phyloP scores from a whole-genome alignment of 1,140 invertebrate genomes.

The Drosophila pruinosa region DNA sequence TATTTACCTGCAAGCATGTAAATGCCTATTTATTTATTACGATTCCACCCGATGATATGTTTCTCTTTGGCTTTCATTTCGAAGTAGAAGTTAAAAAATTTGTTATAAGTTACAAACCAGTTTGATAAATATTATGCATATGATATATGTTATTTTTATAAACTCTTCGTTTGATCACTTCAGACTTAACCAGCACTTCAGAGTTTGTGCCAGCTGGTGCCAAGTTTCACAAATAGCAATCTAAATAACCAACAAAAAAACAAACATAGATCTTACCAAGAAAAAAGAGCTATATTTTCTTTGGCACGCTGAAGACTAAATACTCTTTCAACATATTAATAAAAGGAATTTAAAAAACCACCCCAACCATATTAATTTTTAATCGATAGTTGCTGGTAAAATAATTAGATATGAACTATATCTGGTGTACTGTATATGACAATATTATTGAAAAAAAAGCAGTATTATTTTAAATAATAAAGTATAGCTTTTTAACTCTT shows the following conservation, averaged over 20 bases:
- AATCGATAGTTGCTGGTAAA: too few species aligned
- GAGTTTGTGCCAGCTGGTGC: conserved; percentile 18
- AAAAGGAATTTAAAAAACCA: too few species aligned
- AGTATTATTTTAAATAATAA: too few species aligned
- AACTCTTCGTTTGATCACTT: background rate
- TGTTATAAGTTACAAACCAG: conserved; percentile 18
- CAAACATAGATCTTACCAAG: background rate
- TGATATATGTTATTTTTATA: background rate
- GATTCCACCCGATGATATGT: background rate
- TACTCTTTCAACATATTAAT: background rate
- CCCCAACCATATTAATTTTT: too few species aligned
- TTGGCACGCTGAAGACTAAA: background rate
- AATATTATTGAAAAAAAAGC: too few species aligned
- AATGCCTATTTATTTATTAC: background rate
- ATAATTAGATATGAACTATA: too few species aligned
- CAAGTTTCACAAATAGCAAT: conserved; percentile 15
- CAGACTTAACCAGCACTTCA: background rate
- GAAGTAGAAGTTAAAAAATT: background rate
- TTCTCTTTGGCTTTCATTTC: background rate
- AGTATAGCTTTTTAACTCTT: too few species aligned
- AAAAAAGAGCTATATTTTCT: background rate
- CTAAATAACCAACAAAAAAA: conserved; percentile 6
- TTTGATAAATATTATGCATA: background rate
- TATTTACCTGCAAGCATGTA: background rate
- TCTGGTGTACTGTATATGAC: too few species aligned